Evolutionary conservation across 1,140 invertebrate genomes (phyloP).

Genomic region (Mylabris phalerata): DNA sequence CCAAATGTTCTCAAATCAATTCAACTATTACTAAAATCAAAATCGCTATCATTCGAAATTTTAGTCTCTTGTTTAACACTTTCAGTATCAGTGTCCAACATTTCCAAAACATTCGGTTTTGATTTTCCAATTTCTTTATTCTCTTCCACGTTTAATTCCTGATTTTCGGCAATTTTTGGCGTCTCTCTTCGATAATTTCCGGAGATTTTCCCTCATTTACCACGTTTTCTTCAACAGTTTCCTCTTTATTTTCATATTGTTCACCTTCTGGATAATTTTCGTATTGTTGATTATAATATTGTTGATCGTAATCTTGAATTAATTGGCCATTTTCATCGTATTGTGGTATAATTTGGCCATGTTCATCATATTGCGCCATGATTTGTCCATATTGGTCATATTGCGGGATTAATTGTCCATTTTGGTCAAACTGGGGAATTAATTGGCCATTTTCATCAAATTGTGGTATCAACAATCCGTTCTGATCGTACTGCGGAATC

Average conservation of each 20-base stretch:
- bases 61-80: slow-evolving; percentile 18
- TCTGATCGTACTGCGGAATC: slow-evolving; percentile 28
- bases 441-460: slow-evolving; percentile 5
- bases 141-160: too few species aligned
- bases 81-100: slow-evolving; percentile 28
- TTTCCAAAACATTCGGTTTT: slow-evolving; percentile 16
- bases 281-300: not conserved
- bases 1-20: not conserved
- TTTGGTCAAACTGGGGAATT: slow-evolving; percentile 19
- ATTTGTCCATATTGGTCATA: slow-evolving; percentile 9
- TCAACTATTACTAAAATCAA: slow-evolving; percentile 11
- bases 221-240: not conserved
- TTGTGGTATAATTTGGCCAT: slow-evolving; percentile 1
- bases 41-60: slow-evolving; percentile 10
- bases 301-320: slow-evolving; percentile 5
- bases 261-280: slow-evolving; percentile 3
- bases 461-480: slow-evolving; percentile 18
- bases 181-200: too few species aligned
- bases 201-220: not conserved
- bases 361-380: slow-evolving; percentile 10
- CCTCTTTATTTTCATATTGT: not conserved
- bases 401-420: slow-evolving; percentile 10
- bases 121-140: too few species aligned
- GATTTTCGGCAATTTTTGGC: too few species aligned
- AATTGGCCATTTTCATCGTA: slow-evolving; percentile 11